Evolutionary conservation across 2,797 vertebrate species (phyloP).

Genomic region (Crocodylus rhombifer): DNA sequence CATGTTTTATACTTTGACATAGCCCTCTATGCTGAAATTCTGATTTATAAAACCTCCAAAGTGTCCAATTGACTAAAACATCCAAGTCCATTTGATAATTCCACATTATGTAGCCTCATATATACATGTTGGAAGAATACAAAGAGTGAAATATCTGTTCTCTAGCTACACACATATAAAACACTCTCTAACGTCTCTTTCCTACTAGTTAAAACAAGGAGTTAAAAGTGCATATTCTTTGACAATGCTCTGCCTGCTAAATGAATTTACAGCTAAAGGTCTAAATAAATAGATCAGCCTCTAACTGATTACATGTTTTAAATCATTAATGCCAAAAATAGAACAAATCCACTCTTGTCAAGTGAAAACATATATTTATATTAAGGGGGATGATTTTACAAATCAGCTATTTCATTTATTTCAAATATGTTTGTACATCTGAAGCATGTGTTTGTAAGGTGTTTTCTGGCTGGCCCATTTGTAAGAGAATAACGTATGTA

Average conservation of each 20-base stretch:
- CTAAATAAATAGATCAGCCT: too few relatives aligned
- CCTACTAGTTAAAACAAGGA: neutral
- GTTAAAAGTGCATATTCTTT: accelerated
- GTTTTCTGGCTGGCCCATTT: neutral
- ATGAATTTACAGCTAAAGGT: neutral
- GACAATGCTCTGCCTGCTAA: neutral
- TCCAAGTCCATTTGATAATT: neutral
- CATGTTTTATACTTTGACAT: neutral
- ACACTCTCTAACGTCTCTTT: neutral
- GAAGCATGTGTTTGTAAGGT: neutral
- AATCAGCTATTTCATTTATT: too few relatives aligned
- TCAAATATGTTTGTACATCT: too few relatives aligned
- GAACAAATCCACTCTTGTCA: neutral
- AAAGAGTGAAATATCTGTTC: neutral
- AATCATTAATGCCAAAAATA: neutral
- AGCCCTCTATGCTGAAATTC: neutral
- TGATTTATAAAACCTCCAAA: neutral
- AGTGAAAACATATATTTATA: too few relatives aligned
- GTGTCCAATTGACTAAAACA: neutral
- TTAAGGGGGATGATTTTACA: too few relatives aligned
- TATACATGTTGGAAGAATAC: neutral
- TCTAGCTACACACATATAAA: neutral
- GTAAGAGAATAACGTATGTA: neutral
- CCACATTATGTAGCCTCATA: neutral
- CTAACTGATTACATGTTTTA: neutral